Base-by-base conservation (phyloP, 2,113 vertebrate genomes). In the Oxygymnocypris stewartii region DNA sequence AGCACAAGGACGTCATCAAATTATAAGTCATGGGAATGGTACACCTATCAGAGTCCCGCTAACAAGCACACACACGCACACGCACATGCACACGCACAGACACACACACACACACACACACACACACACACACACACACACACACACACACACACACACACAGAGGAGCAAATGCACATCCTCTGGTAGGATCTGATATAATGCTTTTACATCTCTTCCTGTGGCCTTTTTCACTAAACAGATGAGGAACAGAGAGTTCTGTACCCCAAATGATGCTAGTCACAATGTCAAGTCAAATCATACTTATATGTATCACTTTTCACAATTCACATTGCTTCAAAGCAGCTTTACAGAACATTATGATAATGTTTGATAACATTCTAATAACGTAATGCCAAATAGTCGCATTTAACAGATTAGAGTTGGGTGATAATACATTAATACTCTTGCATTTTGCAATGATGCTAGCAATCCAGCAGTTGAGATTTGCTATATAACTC, bases 1-100 rank as follows among this genome's bases (percentile, higher is more conserved):
- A 85, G 87, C 88, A 79, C 47, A 14, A 89, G 80, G 84, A 88
- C 74, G 77, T 90, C 57, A 87, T 84, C 87, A 83, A 67, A 78
- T 77, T 87, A 85, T 83, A 79, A 57, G 61, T 82, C 73, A 82
- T 75, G 69, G 54, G 20, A 47, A 71, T 80, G 63, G 63, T 76
- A 82, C 35, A 63, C 75, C 76, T 78, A 78, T 78, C 76, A 54
- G n/a, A 76, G 42, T 49, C 23, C 6, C 3, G 47, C 73, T 75
- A 47, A 75, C 84, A 80, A 51, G 84, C 42, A 69, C 76, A 79
- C 69, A 84, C 65, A 31, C 28, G 28, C 28, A 85, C 42, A 69
- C 28, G 28, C 28, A 31, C 28, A 31, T 2, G 1, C 28, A 31
- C 28, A 31, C 76, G 82, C 69, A 84, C 65, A 31, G 28, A 31